Base-by-base conservation (phyloP, 2,797 vertebrate species). In the Sebastes melanostomus region DNA sequence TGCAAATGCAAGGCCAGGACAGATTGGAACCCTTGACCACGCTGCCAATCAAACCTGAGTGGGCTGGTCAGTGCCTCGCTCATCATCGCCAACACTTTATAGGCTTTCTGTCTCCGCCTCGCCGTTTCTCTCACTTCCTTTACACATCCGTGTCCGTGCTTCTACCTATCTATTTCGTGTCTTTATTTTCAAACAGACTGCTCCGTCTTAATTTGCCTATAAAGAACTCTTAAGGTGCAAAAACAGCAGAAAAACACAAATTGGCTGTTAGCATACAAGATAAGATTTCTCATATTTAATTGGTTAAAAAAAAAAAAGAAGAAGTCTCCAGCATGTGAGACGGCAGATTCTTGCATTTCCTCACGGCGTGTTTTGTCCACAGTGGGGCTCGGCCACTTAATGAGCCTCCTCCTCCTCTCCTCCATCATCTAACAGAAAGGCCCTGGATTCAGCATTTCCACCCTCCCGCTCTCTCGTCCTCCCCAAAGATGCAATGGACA, bases 221-320 rank as follows among this genome's bases (percentile, higher is more conserved):
- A 84, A 92, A 92, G 88, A 90, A 91, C 76, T 90, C 86, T 90
- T 84, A 90, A 91, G 81, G 80, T 91, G 89, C 90, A 86, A 86
- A 93, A 93, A 82, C 84, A 86, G 87, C 90, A 91, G 78, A 94
- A 91, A 91, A 94, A 85, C 93, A 87, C 88, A 94, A 93, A 93
- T 91, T 91, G 92, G 91, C 89, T 85, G 86, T 93, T 90, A 87
- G 89, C 90, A 81, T 85, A 82, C 81, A 72, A 88, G 87, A 92
- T 92, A 83, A 93, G 88, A 95, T 96, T 93, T 88, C 91, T 95
- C 94, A 94, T 93, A 94, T 95, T 94, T 95, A 96, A 95, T 95
- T 95, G 94, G 94, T 92, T 60, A 80, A 80, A 89, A 34, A 38
- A 87, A 85, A 92, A 81, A 36, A 82, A 88, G 18, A 46, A 88